phyloP scores from a whole-genome alignment of 2,113 vertebrate species.

The Chionodraco myersi region DNA sequence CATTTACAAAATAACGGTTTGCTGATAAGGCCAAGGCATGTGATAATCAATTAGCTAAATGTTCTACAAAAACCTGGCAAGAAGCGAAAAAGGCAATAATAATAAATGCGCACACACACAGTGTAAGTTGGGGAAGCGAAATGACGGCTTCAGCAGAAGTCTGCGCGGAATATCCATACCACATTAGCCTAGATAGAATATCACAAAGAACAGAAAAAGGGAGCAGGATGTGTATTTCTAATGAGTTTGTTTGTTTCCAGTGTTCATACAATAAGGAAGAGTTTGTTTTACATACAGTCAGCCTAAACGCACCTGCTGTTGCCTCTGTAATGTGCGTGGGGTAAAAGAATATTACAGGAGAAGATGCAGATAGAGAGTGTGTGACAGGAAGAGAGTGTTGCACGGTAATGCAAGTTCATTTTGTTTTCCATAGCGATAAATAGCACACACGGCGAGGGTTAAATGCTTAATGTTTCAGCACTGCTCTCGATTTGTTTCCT shows the following conservation, averaged over 20 bases:
- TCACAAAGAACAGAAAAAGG: conserved; percentile 43
- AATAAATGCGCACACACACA: conserved; percentile 47
- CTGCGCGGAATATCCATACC: conserved; percentile 60
- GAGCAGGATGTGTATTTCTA: conserved; percentile 57
- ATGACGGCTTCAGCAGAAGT: conserved; percentile 77
- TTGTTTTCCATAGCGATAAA: conserved; percentile 3
- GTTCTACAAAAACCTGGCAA: conserved; percentile 73
- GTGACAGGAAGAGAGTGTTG: background rate
- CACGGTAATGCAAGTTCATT: background rate
- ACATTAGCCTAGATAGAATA: conserved; percentile 72
- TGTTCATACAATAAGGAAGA: conserved; percentile 44
- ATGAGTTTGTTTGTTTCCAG: conserved; percentile 61
- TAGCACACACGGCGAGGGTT: background rate
- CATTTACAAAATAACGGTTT: conserved; percentile 81
- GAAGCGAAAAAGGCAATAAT: conserved; percentile 29
- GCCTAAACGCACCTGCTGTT: conserved; percentile 62
- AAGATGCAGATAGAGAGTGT: conserved; percentile 20
- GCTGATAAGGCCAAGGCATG: conserved; percentile 77
- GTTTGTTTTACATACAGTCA: conserved; percentile 65
- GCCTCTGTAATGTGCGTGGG: conserved; percentile 34
- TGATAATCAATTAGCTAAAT: conserved; percentile 85
- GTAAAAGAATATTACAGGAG: conserved; percentile 28
- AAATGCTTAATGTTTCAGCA: background rate
- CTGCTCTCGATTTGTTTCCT: background rate
- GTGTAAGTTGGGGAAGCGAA: conserved; percentile 59